phyloP scores from a whole-genome alignment of 2,888 invertebrate species.

The Parelbella ahira region DNA sequence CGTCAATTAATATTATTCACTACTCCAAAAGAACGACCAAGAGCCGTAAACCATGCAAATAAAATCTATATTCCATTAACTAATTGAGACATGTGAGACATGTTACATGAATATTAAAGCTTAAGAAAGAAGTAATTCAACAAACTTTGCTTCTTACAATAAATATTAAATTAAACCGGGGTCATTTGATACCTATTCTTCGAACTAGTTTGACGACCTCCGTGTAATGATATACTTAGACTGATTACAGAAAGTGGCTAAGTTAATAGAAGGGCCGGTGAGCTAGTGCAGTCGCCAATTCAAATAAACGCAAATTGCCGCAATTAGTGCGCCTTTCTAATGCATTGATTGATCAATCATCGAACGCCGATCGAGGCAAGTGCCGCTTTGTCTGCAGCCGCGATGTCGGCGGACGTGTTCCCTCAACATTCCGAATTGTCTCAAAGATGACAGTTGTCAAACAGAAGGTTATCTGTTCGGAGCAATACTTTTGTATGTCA shows the following conservation, averaged over 20 bases:
- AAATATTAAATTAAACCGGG: slow-evolving; percentile 18
- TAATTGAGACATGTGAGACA: no score
- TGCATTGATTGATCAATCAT: slow-evolving; percentile 78
- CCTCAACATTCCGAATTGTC: slow-evolving; percentile 28
- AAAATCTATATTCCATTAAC: no score
- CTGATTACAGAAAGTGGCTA: slow-evolving; percentile 21
- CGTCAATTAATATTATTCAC: no score
- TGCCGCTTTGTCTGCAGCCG: slow-evolving; percentile 57
- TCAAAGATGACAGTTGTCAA: slow-evolving; percentile 1
- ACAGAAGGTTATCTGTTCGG: no score
- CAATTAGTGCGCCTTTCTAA: slow-evolving; percentile 72
- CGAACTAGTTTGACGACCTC: slow-evolving; percentile 22
- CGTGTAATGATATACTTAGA: slow-evolving; percentile 25
- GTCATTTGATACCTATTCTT: slow-evolving; percentile 18
- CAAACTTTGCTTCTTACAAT: no score
- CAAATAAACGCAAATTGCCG: slow-evolving; percentile 68
- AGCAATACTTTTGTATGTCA: no score
- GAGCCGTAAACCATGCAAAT: no score
- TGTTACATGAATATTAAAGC: no score
- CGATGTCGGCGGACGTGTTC: slow-evolving; percentile 61
- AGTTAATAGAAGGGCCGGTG: slow-evolving; percentile 19
- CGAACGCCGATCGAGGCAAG: slow-evolving; percentile 60
- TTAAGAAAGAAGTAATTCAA: no score
- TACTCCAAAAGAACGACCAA: no score
- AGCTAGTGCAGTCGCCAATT: slow-evolving; percentile 49